Percentiles rank a stretch among this genome's conserved stretches.
These are phyloP conservation scores for Engystomops pustulosus DNA, from an alignment of 2,113 vertebrate species.

Conservation along the genomic window DNA sequence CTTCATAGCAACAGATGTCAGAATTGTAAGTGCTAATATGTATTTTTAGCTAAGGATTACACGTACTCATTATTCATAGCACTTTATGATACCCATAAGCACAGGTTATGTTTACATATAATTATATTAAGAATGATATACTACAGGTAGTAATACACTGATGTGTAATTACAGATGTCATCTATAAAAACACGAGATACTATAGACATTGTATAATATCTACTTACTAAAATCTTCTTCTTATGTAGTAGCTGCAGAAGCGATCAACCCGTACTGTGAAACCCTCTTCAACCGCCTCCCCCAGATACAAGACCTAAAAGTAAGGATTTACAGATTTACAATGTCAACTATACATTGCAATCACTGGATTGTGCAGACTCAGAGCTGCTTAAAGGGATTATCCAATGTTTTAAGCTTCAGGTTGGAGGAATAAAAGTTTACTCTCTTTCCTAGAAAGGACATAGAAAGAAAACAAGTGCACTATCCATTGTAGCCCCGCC, in stretches of 20 bases:
- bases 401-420: no score
- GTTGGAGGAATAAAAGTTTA: no score
- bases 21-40: not conserved
- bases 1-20: no score
- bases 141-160: not conserved
- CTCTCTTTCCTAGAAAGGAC: no score
- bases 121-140: not conserved
- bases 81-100: not conserved
- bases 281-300: constrained; percentile 74
- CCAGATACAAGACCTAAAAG: constrained; percentile 68
- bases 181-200: not conserved
- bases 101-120: not conserved
- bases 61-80: not conserved
- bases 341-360: no score
- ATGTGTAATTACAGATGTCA: not conserved
- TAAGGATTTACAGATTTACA: constrained; percentile 67
- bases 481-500: no score
- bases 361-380: no score
- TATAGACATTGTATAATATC: not conserved
- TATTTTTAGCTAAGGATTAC: not conserved
- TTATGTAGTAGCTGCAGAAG: constrained; percentile 58
- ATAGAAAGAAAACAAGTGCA: no score
- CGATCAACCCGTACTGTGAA: constrained; percentile 84
- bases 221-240: not conserved
- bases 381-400: no score